Evolutionary conservation across 1,140 invertebrate genomes (phyloP).

Genomic region (Paraescarpia echinospica): DNA sequence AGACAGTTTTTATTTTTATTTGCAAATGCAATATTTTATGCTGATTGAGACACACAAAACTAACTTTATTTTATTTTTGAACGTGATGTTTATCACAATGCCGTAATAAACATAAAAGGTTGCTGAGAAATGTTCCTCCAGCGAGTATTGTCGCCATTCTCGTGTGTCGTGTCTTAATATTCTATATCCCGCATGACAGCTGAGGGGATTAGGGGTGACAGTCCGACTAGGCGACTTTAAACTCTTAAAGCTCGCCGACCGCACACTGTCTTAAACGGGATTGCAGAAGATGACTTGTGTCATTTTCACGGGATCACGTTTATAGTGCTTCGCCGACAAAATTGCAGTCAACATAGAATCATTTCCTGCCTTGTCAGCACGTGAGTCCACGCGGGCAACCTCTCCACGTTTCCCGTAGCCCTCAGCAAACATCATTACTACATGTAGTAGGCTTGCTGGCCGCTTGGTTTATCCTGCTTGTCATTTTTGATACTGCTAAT

Average conservation of each 20-base stretch:
- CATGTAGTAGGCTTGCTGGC: not conserved
- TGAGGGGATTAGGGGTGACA: not conserved
- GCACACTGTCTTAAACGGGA: not conserved
- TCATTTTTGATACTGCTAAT: not conserved
- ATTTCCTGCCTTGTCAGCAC: not conserved
- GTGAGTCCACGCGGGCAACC: not conserved
- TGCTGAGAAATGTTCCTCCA: not conserved
- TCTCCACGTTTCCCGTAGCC: not conserved
- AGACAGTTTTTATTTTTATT: not conserved
- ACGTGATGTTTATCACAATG: not conserved
- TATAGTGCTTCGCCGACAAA: not conserved
- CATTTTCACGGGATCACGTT: not conserved
- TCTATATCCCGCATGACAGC: not conserved
- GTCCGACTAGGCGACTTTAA: not conserved
- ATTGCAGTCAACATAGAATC: not conserved
- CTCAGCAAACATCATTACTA: not conserved
- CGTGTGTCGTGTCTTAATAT: not conserved
- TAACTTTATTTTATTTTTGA: not conserved
- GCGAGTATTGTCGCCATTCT: not conserved
- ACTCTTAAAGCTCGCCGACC: not conserved
- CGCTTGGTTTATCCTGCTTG: not conserved
- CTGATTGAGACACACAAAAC: not conserved
- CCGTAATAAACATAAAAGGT: not conserved
- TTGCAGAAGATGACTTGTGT: not conserved
- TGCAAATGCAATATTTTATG: not conserved